Evolutionary conservation across 2,888 invertebrate species (phyloP), one percentile per base, ranked within the genome.

Genomic region (Ligdia adustata): DNA sequence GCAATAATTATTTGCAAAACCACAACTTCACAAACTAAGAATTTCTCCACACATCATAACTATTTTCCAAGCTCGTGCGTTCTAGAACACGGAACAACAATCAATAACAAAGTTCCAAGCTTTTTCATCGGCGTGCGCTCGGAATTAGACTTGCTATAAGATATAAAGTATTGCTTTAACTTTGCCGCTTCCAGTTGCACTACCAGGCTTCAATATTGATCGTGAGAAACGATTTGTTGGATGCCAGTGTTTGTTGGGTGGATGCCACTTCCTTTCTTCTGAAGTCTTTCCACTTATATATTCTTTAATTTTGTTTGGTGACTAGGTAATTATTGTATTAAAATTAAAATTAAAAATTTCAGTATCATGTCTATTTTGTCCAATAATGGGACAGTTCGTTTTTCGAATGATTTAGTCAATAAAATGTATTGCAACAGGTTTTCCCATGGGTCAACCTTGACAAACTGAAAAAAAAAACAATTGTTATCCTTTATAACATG

Each of bases 61-160:
- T 62, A 41, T 34, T 52, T 46, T 55, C 45, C 51, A 34, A 40
- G 34, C 47, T 37, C 52, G 59, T 58, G 64, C 58, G 62, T 67
- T 63, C 61, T 62, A 55, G 59, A 66, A 66, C 66, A 53, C 60
- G 57, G 59, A 74, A 73, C 68, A 58, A 70, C 69, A 77, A 79
- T 79, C 78, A 75, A 79, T 79, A 77, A 75, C 60, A 62, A 72
- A 76, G 63, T 77, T 72, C 57, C 46, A 51, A 59, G 57, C 62
- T 67, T 73, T 73, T 76, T 69, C 69, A 72, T 56, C 64, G 62
- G 65, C 66, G 57, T 67, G 62, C 60, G 57, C 63, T 66, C 46
- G 66, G 63, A 69, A 75, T 72, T 74, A 72, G 61, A 72, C 64
- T 69, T 69, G 57, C 57, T 65, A 62, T 66, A 62, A 67, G 62